These are phyloP conservation scores for Ctenopoma kingsleyae DNA, from an alignment of 2,797 vertebrate species.

Conservation along the genomic window DNA sequence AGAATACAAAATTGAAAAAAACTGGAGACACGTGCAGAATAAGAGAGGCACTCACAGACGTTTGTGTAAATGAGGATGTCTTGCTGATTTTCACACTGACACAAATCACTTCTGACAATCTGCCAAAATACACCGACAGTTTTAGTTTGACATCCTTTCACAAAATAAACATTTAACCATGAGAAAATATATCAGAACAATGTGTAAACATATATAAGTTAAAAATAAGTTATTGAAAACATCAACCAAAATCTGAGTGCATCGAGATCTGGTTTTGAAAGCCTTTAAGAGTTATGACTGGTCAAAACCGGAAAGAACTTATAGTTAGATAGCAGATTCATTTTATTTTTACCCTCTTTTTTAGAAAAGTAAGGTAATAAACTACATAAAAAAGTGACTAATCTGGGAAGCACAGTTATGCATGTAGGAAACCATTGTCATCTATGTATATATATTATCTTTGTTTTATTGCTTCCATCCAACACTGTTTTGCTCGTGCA, in stretches of 20 bases:
- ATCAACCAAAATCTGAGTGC: conserved; percentile 1
- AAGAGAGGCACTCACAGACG: conserved; percentile 2
- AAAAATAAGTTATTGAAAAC: conserved; percentile 17
- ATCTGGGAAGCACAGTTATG: not conserved
- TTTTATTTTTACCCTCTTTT: not conserved
- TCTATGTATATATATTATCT: conserved; percentile 35
- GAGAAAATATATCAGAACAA: not conserved
- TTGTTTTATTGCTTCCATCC: conserved; percentile 31
- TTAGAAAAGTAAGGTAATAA: not conserved
- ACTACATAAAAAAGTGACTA: conserved; percentile 10
- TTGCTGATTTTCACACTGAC: conserved; percentile 13
- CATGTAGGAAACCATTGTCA: not conserved
- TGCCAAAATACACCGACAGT: not conserved
- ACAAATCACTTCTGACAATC: conserved; percentile 22
- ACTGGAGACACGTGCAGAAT: conserved; percentile 9
- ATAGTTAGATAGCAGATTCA: not conserved
- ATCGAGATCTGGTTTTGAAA: not conserved
- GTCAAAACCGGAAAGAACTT: not conserved
- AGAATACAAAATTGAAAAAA: conserved; percentile 13
- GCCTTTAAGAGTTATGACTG: not conserved
- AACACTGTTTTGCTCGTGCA: conserved; percentile 23
- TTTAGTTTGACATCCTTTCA: conserved; percentile 7
- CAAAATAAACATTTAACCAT: conserved; percentile 3
- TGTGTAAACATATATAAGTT: not conserved
- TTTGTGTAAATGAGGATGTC: conserved; percentile 17